Conservation (phyloP, 2,888 invertebrate genomes). For the Dinocampus coccinellae region DNA sequence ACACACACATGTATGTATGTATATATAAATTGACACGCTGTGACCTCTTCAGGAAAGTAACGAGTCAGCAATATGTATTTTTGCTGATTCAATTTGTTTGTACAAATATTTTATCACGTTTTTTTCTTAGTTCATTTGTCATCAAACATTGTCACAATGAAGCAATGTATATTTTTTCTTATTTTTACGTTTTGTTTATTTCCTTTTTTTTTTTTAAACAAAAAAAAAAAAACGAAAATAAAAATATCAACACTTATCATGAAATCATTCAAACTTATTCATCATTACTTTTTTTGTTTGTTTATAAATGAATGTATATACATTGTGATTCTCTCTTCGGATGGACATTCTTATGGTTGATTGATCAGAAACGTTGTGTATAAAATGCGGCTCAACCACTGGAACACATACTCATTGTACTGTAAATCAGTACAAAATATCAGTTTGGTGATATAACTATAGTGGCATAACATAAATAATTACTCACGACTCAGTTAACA, state of each 20-base stretch:
- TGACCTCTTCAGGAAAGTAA: neutral
- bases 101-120: neutral
- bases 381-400: constrained; percentile 34
- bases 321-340: neutral
- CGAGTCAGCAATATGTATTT: neutral
- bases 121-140: neutral
- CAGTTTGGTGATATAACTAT: neutral
- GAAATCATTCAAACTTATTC: no score
- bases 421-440: constrained; percentile 18
- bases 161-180: no score
- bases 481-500: constrained; percentile 50
- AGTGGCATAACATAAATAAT: constrained; percentile 6
- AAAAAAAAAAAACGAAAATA: no score
- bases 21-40: constrained; percentile 16
- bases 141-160: neutral
- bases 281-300: neutral
- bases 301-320: no score
- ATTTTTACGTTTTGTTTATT: no score
- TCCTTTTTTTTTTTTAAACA: neutral
- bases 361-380: constrained; percentile 51
- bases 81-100: neutral
- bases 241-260: no score
- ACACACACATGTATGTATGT: no score
- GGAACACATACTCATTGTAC: constrained; percentile 14
- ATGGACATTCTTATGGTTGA: constrained; percentile 50